A percentile compares a stretch with the other conserved stretches of the same genome.
Conservation (phyloP, 2,113 vertebrate species). For the Neotoma lepida region DNA sequence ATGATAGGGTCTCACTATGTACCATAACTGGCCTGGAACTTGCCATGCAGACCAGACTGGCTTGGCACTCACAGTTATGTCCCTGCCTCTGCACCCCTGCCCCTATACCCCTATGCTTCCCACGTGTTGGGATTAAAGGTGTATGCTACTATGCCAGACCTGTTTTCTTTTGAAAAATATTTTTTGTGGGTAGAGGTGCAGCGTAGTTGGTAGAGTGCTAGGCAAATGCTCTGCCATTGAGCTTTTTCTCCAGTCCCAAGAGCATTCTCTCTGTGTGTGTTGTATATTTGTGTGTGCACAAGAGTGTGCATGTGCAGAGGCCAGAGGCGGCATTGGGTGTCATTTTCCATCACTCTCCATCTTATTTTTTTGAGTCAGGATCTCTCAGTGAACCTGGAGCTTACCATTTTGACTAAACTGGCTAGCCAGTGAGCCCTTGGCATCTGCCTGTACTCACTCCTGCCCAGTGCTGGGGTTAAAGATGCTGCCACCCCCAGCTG, state of each 20-base stretch:
- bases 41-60: not conserved
- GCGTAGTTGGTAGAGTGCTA: not conserved
- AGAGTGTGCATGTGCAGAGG: not conserved
- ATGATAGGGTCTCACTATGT: not conserved
- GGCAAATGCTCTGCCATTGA: not conserved
- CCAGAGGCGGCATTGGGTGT: not conserved
- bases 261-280: not conserved
- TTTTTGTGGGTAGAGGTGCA: not conserved
- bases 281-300: accelerated
- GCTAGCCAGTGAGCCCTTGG: no score
- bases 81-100: not conserved
- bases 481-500: not conserved
- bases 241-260: no score
- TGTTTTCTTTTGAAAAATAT: not conserved
- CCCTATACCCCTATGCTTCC: not conserved
- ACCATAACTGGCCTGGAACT: not conserved
- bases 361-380: not conserved
- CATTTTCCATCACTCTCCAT: not conserved
- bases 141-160: not conserved
- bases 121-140: not conserved
- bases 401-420: not conserved
- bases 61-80: not conserved
- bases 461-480: not conserved
- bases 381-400: not conserved
- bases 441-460: not conserved